Evolutionary conservation across 2,113 vertebrate genomes (phyloP), one percentile per base, ranked within the genome.

Genomic region (Leucopternis melanops): DNA sequence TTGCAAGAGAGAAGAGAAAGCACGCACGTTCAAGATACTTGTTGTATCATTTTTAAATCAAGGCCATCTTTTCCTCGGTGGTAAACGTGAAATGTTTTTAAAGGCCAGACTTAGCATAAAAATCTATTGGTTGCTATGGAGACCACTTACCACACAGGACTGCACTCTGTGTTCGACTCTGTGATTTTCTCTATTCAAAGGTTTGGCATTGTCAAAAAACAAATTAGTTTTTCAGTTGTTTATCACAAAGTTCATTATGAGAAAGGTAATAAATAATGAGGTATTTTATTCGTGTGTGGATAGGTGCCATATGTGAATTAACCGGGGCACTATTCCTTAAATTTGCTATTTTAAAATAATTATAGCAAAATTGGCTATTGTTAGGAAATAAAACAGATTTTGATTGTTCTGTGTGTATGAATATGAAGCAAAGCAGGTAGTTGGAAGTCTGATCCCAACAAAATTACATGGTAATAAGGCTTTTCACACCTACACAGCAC

Each of bases 31-130:
- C 73, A 91, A 98, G 94, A 96, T 97, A 98, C 97, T 98, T 98
- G 96, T 98, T 98, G 97, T 98, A 98, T 98, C 98, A 98, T 98
- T 98, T 98, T 98, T 97, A 98, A 98, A 98, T 98, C 98, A 98
- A 98, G 98, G 98, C 98, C 98, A 98, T 98, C 98, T 98, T 98
- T 98, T 98, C 98, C 98, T 98, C 94, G 83, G 97, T 98, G 97
- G 97, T 97, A 98, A 98, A 98, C 98, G 98, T 98, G 98, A 98
- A 98, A 98, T 98, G 98, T 98, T 98, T 98, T 98, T 98, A 98
- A 98, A 98, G 98, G 98, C 98, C 98, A 98, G 98, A 98, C 98
- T 98, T 98, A 98, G 98, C 98, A 98, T 98, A 98, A 98, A 98
- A 98, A 98, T 98, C 98, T 98, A 98, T 98, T 97, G 98, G 98